Evolutionary conservation across 2,888 invertebrate species (phyloP), one percentile per base, ranked within the genome.

Genomic region (Lucinisca nassula): DNA sequence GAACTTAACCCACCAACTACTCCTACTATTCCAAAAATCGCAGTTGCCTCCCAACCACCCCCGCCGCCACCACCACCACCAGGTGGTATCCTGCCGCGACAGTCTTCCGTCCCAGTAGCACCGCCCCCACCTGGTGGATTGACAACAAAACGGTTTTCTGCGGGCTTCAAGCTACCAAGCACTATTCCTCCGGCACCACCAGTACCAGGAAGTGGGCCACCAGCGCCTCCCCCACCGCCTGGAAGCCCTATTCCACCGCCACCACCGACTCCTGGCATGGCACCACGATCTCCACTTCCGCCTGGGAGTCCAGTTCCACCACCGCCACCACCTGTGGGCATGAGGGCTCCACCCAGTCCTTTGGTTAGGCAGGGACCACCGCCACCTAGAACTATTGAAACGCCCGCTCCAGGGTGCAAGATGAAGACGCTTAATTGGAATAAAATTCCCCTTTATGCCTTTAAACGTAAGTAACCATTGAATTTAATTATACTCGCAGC

Each of bases 341-440:
- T 82, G 21, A 88, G 90, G n/a, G 87, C 90, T 40, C 88, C 67
- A 61, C 87, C 72, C 70, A 86, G 77, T 37, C 70, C 76, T 78
- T 27, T 77, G 37, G 77, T 79, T 27, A 67, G 37, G 30, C 83
- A 87, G 12, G 73, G 74, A 4, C 83, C 85, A 32, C 88, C 90
- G 40, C 83, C 84, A 38, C 89, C 91, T 0, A 86, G 84, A 45
- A 91, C 93, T 21, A 95, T 95, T 72, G 98, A 98, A 95, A 99
- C 98, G 2, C 99, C 99, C 0, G 98, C 98, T 81, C 99, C 99
- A 17, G 98, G 98, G 96, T 97, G 98, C 40, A 99, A 99, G 96
- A 99, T 99, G 99, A 99, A 98, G 97, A 99, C 99, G 0, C 98
- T 99, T 85, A 99, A 99, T 95, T 99, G 99, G 99, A 98, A 98